Evolutionary conservation across 2,113 vertebrate genomes (phyloP).

Genomic region (Tricholaema leucomelas): DNA sequence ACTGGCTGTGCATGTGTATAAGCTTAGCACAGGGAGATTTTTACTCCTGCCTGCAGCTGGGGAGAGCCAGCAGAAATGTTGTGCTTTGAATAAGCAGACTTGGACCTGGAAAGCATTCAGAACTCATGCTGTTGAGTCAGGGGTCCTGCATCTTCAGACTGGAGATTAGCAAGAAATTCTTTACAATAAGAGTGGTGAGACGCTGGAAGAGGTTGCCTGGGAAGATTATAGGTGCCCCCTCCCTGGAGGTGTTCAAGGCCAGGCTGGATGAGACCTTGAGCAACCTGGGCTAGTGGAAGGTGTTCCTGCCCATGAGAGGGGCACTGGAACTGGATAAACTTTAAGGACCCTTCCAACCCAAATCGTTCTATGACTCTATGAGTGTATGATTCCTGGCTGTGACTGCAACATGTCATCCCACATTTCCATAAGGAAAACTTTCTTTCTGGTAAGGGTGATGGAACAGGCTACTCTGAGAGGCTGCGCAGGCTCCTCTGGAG

Average conservation of each 20-base stretch:
- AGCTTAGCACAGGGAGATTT: neutral
- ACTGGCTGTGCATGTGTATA: neutral
- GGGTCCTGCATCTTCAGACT: neutral
- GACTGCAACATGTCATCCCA: neutral
- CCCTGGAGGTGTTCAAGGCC: neutral
- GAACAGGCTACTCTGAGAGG: no score
- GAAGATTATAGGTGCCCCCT: neutral
- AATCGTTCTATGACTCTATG: no score
- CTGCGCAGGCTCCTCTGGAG: no score
- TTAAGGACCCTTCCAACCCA: no score
- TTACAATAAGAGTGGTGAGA: no score
- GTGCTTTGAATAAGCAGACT: neutral
- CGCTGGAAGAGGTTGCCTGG: no score
- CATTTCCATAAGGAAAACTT: neutral
- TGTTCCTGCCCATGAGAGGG: no score
- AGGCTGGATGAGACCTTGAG: no score
- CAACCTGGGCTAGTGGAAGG: no score
- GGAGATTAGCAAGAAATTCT: no score
- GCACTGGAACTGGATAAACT: no score
- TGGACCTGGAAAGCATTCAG: neutral
- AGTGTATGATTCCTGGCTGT: neutral
- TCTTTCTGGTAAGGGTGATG: no score
- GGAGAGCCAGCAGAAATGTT: neutral
- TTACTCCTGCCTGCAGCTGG: neutral
- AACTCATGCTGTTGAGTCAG: neutral